Base-by-base conservation (phyloP, 2,113 vertebrate genomes). In the Conger conger region DNA sequence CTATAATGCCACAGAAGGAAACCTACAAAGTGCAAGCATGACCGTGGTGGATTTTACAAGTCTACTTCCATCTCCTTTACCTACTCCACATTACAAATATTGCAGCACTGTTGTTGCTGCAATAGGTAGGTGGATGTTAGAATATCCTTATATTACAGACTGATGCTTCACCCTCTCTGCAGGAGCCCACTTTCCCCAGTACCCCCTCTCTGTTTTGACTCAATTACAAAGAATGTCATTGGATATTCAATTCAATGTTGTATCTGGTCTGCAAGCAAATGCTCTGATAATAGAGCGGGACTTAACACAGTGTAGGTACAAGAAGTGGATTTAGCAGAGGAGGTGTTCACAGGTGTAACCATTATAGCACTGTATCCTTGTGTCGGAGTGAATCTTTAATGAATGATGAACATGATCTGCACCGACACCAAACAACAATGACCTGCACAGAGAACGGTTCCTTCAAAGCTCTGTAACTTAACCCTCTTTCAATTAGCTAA, bases 401-500 rank as follows among this genome's bases (percentile, higher is more conserved):
- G 35, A 78, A 78, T 38, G 76, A 18, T 20, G 35, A 38, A 78
- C 50, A 27, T 78, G 68, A 78, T 35, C 27, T 37, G 45, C 84
- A 79, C 77, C 57, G n/a, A 82, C 57, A 57, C 76, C 76, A 37
- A n/a, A 53, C 16, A 23, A 63, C 60, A 57, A 38, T 36, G 82
- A 83, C 35, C 33, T 53, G 86, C 82, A 73, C 2, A 30, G 54
- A 3, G 76, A 18, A 33, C 7, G 68, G 35, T 36, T 37, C 4
- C 36, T 15, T 78, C 83, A 84, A 53, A 40, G 50, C 3, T 30
- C 27, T 33, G 6, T 42, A n/a, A 83, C 11, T 83, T 36, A 76
- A 76, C 60, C 63, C 63, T 57, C 8, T 18, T 40, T 73, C 68
- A 86, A 84, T 87, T 87, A 84, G 82, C 82, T 86, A 86, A 83